A percentile compares a stretch with the other conserved stretches of the same genome.
phyloP scores from a whole-genome alignment of 2,797 vertebrate species.

The Lepus oiostolus region DNA sequence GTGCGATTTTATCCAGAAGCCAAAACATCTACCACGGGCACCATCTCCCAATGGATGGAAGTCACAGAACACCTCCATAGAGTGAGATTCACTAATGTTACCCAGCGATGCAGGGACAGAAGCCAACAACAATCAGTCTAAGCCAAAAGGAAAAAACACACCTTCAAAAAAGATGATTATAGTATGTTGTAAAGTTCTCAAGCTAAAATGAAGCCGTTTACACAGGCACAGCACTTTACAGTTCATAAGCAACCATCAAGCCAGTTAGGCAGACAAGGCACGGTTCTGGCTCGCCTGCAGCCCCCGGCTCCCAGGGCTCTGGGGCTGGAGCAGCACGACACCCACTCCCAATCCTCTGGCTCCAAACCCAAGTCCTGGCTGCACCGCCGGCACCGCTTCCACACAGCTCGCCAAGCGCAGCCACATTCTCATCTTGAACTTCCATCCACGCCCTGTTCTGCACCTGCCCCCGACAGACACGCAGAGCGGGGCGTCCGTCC shows the following conservation, averaged over 20 bases:
- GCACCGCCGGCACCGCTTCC: background rate
- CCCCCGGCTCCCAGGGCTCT: no score
- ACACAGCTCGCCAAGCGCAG: conserved; percentile 6
- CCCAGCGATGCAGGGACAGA: background rate
- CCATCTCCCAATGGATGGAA: conserved; percentile 17
- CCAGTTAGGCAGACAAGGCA: no score
- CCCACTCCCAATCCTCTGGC: background rate
- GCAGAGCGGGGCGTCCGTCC: background rate
- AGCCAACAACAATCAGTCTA: conserved; percentile 39
- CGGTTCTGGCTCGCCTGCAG: no score
- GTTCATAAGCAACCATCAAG: no score
- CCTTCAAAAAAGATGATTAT: background rate
- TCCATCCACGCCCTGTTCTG: background rate
- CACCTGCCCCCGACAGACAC: background rate
- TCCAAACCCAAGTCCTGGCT: background rate
- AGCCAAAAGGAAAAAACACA: background rate
- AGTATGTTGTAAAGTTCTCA: conserved; percentile 42
- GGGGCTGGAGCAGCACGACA: background rate
- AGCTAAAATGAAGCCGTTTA: conserved; percentile 46
- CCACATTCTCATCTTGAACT: conserved; percentile 23
- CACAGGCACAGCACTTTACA: background rate
- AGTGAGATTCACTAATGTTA: conserved; percentile 19
- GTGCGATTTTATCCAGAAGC: background rate
- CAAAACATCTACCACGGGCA: conserved; percentile 6
- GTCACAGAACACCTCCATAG: conserved; percentile 39